A percentile compares a stretch with the other conserved stretches of the same genome.
Conservation (phyloP, 2,113 vertebrate genomes). For the Chionis minor region DNA sequence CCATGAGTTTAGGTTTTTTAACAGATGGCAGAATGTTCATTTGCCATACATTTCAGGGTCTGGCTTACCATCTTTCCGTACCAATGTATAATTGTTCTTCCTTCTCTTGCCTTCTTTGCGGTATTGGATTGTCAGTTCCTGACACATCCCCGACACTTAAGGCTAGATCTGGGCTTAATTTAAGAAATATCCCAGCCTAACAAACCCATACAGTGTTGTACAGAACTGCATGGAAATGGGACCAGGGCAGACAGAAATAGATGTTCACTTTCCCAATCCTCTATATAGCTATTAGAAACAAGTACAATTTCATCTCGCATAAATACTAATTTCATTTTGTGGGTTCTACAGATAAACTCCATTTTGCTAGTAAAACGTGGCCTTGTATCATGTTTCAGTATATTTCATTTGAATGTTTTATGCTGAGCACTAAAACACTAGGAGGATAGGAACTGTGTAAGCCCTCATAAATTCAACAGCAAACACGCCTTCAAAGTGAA, state of each 20-base stretch:
- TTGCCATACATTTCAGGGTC: neutral
- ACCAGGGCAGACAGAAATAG: neutral
- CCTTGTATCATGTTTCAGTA: neutral
- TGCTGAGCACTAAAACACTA: neutral
- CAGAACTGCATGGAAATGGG: neutral
- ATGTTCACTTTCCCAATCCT: neutral
- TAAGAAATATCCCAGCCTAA: neutral
- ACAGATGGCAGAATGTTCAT: neutral
- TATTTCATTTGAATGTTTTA: neutral
- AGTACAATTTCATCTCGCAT: neutral
- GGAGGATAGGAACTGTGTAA: neutral
- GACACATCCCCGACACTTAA: neutral
- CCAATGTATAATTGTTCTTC: neutral
- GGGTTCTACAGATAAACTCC: neutral
- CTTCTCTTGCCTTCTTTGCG: neutral
- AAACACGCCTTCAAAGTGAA: neutral
- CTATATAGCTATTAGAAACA: neutral
- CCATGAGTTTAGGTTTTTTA: neutral
- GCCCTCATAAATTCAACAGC: neutral
- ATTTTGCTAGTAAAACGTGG: neutral
- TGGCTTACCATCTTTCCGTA: neutral
- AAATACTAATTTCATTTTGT: neutral
- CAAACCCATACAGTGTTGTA: neutral
- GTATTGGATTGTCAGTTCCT: neutral
- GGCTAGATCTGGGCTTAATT: neutral